These are phyloP conservation scores for Apodemia mormo DNA, from an alignment of 2,888 invertebrate genomes.

Conservation along the genomic window DNA sequence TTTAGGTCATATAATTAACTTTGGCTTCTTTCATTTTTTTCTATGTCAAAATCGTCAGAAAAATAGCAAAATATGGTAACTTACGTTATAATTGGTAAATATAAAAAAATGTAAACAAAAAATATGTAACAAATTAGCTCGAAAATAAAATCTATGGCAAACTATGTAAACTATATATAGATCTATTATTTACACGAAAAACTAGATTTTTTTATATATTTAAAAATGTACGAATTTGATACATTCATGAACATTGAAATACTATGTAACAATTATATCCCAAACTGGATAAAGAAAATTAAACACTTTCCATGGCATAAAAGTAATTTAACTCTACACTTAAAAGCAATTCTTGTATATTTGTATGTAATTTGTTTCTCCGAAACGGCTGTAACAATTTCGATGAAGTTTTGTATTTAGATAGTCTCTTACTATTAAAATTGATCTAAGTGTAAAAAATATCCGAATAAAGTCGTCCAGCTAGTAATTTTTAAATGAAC, in stretches of 20 bases:
- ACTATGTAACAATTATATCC: too few relatives aligned
- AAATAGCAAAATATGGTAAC: conserved; percentile 16
- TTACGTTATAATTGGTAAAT: conserved; percentile 6
- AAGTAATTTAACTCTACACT: too few relatives aligned
- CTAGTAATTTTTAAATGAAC: too few relatives aligned
- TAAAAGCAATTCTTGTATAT: too few relatives aligned
- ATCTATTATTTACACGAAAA: conserved; percentile 13
- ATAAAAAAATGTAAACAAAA: conserved; percentile 8
- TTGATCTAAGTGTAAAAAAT: too few relatives aligned
- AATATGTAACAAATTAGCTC: conserved; percentile 5
- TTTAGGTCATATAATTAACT: background rate
- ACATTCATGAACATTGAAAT: background rate
- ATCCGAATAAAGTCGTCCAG: too few relatives aligned
- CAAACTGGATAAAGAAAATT: too few relatives aligned
- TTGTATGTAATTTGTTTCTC: too few relatives aligned
- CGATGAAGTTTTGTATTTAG: too few relatives aligned
- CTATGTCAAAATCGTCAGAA: conserved; percentile 16
- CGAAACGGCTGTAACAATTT: too few relatives aligned
- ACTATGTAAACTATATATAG: conserved; percentile 11
- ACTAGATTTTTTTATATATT: background rate
- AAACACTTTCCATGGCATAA: too few relatives aligned
- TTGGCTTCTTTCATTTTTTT: conserved; percentile 9
- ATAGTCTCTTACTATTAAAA: too few relatives aligned
- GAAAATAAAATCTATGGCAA: conserved; percentile 14
- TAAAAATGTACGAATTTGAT: background rate